Evolutionary conservation across 2,888 invertebrate species (phyloP).

Genomic region (Pyrrhosoma nymphula): DNA sequence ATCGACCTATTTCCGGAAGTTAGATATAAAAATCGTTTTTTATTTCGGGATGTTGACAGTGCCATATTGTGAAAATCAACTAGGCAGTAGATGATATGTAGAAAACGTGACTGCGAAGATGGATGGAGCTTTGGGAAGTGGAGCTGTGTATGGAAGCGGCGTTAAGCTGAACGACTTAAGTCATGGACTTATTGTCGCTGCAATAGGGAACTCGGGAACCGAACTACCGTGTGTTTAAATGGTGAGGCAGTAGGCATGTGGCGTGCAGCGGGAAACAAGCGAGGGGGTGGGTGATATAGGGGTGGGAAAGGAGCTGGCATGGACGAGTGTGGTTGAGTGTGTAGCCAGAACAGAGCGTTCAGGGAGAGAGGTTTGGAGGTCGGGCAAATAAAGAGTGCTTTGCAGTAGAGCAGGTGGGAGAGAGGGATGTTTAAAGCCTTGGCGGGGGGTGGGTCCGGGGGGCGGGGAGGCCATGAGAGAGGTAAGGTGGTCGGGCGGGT

Average conservation of each 20-base stretch:
- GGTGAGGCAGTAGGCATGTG: neutral
- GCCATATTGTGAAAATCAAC: no score
- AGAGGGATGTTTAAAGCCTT: slow-evolving; percentile 7
- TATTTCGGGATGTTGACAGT: no score
- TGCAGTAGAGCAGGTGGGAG: neutral
- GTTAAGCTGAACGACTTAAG: neutral
- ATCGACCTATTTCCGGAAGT: no score
- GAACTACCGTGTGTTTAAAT: neutral
- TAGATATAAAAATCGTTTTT: no score
- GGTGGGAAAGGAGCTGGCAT: neutral
- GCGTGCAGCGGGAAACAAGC: neutral
- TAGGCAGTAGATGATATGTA: no score
- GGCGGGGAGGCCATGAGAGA: neutral
- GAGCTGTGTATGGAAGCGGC: no score
- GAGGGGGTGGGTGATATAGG: slow-evolving; percentile 44
- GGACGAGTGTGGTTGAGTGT: neutral
- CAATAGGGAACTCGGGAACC: neutral
- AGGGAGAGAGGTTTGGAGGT: neutral
- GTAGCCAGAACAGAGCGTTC: neutral
- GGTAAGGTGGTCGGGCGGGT: slow-evolving; percentile 50
- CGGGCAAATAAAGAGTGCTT: neutral
- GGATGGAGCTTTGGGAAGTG: no score
- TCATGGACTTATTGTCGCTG: neutral
- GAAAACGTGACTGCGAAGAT: no score
- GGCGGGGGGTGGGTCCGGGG: neutral